Base-by-base conservation (phyloP, 2,113 vertebrate genomes). In the Potamarius usumacintae region DNA sequence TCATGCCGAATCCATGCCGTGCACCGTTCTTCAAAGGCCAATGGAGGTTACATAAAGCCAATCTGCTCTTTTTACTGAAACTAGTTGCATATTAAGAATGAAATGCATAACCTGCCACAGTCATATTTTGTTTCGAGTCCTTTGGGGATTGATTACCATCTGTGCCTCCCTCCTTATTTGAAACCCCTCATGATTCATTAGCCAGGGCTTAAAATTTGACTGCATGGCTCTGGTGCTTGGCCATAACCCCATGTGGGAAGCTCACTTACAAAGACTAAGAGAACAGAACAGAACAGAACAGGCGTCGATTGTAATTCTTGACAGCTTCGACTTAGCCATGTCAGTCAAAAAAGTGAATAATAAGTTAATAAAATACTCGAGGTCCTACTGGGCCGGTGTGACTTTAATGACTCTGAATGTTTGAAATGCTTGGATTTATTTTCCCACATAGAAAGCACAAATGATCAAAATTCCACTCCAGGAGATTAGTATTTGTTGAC, bases 141-240 rank as follows among this genome's bases (percentile, higher is more conserved):
- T 79, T 88, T 63, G 34, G 63, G 72, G 85, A 84, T 80, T 80
- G 80, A 76, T 62, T 74, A 18, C 88, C 12, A 20, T 62, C 53
- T 63, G 20, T 80, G 14, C 18, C 22, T 63, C 34, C 52, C 53
- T 34, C 71, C 83, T 65, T 17, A 50, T 69, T 20, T 50, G 5
- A 34, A 48, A 15, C 42, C 42, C 42, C 25, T 34, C 50, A 58
- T 88, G 55, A 88, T 85, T 86, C 74, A 91, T 90, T 89, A 89
- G 76, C 71, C 25, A 14, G 57, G 52, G 55, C 17, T 80, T 82
- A 76, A 88, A 69, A 30, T 77, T 74, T 86, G 85, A 90, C 85
- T 79, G 53, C 34, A 7, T 67, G 85, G 85, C 84, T 90, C 74
- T 55, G 42, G 83, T 60, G 83, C 67, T 71, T 85, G 55, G 76